Percentiles rank a stretch among this genome's conserved stretches.
These are phyloP conservation scores for Lamellibrachia columna DNA, from an alignment of 2,888 invertebrate genomes.

Conservation along the genomic window DNA sequence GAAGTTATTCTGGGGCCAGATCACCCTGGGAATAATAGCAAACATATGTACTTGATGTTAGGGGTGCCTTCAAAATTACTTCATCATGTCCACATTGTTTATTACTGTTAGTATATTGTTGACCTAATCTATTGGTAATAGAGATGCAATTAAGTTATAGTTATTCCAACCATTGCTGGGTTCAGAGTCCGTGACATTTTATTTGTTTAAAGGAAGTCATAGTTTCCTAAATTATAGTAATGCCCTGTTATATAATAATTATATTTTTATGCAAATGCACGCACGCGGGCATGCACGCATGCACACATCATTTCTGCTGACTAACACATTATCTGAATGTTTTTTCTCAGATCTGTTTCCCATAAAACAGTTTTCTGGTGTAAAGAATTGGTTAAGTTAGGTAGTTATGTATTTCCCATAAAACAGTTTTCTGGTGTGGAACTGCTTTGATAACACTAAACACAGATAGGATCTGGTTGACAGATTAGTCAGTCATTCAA, in stretches of 20 bases:
- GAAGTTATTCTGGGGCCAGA: neutral
- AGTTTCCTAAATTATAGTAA: neutral
- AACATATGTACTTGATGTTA: slow-evolving; percentile 1
- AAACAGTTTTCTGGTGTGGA: neutral
- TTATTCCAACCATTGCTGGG: neutral
- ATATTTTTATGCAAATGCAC: neutral
- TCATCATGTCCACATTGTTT: neutral
- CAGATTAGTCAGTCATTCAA: neutral
- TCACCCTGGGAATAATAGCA: neutral
- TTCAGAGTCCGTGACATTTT: neutral
- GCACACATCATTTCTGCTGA: neutral
- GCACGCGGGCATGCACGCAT: neutral
- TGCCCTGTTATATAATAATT: neutral
- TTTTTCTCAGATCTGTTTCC: neutral
- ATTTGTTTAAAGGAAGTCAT: neutral
- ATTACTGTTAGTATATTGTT: neutral
- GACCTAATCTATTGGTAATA: neutral
- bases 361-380: neutral
- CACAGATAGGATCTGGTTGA: neutral
- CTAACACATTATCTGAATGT: neutral
- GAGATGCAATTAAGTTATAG: neutral
- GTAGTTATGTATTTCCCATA: neutral
- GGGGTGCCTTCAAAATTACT: neutral
- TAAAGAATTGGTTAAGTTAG: too few species aligned
- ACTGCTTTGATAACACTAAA: neutral